Evolutionary conservation across 2,888 invertebrate genomes (phyloP), one percentile per base, ranked within the genome.

Genomic region (Subacronicta megacephala): DNA sequence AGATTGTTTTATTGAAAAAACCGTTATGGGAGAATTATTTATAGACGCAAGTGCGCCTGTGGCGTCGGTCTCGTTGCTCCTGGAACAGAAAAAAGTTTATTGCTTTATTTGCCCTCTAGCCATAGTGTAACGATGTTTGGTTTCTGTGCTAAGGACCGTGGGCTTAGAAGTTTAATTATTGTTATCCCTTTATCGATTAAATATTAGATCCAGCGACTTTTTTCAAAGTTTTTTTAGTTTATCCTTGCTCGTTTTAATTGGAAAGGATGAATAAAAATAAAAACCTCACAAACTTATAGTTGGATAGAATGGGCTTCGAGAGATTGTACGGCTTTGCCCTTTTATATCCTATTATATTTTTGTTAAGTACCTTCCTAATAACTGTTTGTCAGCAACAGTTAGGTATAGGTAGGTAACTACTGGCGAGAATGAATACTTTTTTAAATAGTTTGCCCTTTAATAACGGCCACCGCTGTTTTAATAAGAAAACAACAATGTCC

Each of bases 21-120:
- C 72, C 63, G 69, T 54, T 59, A 63, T 47, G 53, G 47, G 41
- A 43, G 38, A 45, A 40, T 51, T 52, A 67, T 72, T 67, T 55
- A 67, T 52, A 35, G 26, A 50, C 12, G n/a, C 23, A 15, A 42
- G 29, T 23, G 26, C 12, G 51, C 44, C 36, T 31, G 41, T 10
- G 57, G 66, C 9, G 36, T 35, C 26, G 7, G 9, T 26, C 20
- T 36, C 18, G 37, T 46, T 42, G 33, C 53, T 53, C 7, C 16
- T 20, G 33, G 44, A 44, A 45, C n/a, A 15, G 16, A 45, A 53
- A 20, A 44, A 35, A 23, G 23, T 54, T 66, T 45, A 33, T 59
- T 17, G 35, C 16, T 40, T 51, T 36, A 53, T 46, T 26, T 49
- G 20, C 62, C 61, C 54, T 49, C 41, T 15, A 53, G 47, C 9